Conservation (phyloP, 2,797 vertebrate genomes). For the Cygnus olor region DNA sequence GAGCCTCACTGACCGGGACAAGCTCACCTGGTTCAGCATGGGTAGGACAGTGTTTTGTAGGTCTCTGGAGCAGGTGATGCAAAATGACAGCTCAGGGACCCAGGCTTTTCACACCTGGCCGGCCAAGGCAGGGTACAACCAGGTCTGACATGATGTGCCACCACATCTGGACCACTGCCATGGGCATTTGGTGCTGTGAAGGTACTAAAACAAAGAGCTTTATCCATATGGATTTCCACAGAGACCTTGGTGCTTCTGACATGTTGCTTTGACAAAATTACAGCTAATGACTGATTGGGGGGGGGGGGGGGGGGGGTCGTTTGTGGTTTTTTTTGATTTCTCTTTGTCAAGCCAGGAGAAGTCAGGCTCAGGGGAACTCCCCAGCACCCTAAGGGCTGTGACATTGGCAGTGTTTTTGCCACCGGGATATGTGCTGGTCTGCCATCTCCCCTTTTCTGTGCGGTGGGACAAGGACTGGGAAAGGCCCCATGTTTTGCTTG, state of each 20-base stretch:
- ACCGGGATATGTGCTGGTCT: not conserved
- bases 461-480: not conserved
- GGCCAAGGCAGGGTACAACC: not conserved
- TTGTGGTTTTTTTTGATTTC: not conserved
- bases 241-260: not conserved
- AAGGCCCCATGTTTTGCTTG: not conserved
- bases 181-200: not conserved
- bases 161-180: not conserved
- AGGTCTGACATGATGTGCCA: not conserved
- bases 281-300: not conserved
- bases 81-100: fast-evolving
- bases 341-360: not conserved
- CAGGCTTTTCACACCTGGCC: not conserved
- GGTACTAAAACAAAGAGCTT: not conserved
- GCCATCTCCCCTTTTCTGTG: not conserved
- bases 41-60: not conserved
- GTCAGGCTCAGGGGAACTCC: not conserved
- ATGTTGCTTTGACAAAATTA: not conserved
- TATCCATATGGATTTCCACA: not conserved
- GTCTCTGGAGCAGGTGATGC: not conserved
- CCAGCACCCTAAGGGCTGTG: fast-evolving
- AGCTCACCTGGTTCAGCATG: not conserved
- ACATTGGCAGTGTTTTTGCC: not conserved
- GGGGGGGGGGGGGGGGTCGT: not conserved
- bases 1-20: not conserved